Evolutionary conservation across 1,140 invertebrate genomes (phyloP).

Genomic region (Rhyacophila brunnea): DNA sequence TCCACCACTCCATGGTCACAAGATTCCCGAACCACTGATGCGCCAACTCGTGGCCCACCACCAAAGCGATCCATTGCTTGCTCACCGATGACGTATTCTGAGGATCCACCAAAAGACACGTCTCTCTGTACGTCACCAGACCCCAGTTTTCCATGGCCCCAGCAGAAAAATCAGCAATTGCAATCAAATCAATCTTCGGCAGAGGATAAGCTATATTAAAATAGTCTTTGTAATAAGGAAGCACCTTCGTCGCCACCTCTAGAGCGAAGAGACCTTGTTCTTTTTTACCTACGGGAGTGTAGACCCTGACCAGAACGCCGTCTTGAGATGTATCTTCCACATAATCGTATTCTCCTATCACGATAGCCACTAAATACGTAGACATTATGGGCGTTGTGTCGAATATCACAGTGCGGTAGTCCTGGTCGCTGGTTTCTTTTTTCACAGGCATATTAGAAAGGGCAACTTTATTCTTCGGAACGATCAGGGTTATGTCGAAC

Average conservation of each 20-base stretch:
- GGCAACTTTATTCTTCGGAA: constrained; percentile 74
- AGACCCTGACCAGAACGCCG: constrained; percentile 85
- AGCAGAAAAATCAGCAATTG: constrained; percentile 88
- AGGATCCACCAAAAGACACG: constrained; percentile 79
- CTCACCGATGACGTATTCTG: constrained; percentile 79
- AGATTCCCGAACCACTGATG: constrained; percentile 88
- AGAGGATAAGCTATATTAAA: constrained; percentile 94
- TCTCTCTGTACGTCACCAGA: constrained; percentile 69
- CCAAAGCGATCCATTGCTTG: constrained; percentile 84
- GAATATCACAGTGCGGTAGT: constrained; percentile 69
- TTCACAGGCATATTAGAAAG: constrained; percentile 93
- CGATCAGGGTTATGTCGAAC: constrained; percentile 85
- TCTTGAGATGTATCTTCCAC: constrained; percentile 79
- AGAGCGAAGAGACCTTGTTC: constrained; percentile 92
- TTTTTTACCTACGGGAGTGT: constrained; percentile 87
- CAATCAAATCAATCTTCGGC: constrained; percentile 94
- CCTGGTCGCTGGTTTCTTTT: constrained; percentile 51
- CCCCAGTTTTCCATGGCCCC: constrained; percentile 99
- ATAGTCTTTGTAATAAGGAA: constrained; percentile 93
- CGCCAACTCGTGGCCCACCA: constrained; percentile 85
- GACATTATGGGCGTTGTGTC: constrained; percentile 93
- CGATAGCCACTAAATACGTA: constrained; percentile 90
- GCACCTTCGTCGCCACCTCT: constrained; percentile 78
- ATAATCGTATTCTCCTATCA: constrained; percentile 93
- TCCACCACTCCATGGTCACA: constrained; percentile 92